A percentile compares a stretch with the other conserved stretches of the same genome.
Conservation (phyloP, 2,888 invertebrate genomes). For the Drosophila lacicola region DNA sequence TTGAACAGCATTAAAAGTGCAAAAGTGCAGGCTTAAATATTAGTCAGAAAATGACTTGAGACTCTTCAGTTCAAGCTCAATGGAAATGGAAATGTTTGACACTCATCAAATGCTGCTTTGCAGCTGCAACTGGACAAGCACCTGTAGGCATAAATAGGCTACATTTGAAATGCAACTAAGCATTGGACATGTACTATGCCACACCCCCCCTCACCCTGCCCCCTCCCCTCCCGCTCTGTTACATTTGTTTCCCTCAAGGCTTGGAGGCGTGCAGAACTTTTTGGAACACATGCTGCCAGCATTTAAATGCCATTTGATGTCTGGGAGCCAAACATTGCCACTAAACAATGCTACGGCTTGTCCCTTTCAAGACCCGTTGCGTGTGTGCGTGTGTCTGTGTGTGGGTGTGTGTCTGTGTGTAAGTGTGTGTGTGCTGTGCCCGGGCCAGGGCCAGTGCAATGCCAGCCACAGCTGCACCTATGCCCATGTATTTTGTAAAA, state of each 20-base stretch:
- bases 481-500: slow-evolving; percentile 74
- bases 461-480: slow-evolving; percentile 59
- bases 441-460: slow-evolving; percentile 21
- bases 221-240: neutral
- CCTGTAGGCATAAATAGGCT: slow-evolving; percentile 20
- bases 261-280: slow-evolving; percentile 20
- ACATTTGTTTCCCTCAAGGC: neutral
- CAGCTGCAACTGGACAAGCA: slow-evolving; percentile 9
- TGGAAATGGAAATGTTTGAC: slow-evolving; percentile 7
- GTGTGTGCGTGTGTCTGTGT: neutral
- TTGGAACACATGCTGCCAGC: slow-evolving; percentile 58
- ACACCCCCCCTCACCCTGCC: no score
- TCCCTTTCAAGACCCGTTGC: slow-evolving; percentile 57
- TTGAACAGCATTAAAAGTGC: neutral
- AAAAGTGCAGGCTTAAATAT: neutral
- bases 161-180: slow-evolving; percentile 11
- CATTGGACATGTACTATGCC: neutral
- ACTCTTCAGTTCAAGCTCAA: neutral
- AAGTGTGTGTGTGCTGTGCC: slow-evolving; percentile 25
- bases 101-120: slow-evolving; percentile 17
- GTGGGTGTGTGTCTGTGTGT: slow-evolving; percentile 1
- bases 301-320: slow-evolving; percentile 73
- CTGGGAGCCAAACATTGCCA: slow-evolving; percentile 47
- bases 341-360: slow-evolving; percentile 71
- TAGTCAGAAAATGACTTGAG: slow-evolving; percentile 4